Evolutionary conservation across 2,113 vertebrate species (phyloP).

Genomic region (Anolis carolinensis): DNA sequence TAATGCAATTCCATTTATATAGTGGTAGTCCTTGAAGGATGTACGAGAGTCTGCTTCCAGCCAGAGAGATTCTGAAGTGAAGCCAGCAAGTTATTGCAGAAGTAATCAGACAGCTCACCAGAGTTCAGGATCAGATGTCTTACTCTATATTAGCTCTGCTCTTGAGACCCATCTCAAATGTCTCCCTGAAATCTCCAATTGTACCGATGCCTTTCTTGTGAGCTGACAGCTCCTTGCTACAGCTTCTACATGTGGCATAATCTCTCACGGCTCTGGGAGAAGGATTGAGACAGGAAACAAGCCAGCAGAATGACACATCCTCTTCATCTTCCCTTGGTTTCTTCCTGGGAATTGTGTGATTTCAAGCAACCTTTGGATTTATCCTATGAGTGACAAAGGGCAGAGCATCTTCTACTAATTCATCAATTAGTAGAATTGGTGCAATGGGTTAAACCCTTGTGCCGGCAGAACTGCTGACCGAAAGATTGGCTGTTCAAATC

Average conservation of each 20-base stretch:
- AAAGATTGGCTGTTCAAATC: too few species aligned
- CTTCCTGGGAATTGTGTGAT: background rate
- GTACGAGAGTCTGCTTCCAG: slow-evolving; percentile 44
- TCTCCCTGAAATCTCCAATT: background rate
- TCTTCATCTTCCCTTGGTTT: background rate
- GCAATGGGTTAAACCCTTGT: too few species aligned
- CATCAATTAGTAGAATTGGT: too few species aligned
- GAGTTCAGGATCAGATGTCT: slow-evolving; percentile 47
- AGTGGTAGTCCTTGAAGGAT: slow-evolving; percentile 47
- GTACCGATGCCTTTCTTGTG: background rate
- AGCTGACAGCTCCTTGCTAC: slow-evolving; percentile 1
- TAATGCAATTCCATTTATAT: slow-evolving; percentile 59
- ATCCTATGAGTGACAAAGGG: background rate
- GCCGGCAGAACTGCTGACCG: too few species aligned
- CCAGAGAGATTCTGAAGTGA: slow-evolving; percentile 55
- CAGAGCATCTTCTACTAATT: background rate
- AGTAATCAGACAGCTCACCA: slow-evolving; percentile 41
- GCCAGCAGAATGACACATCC: background rate
- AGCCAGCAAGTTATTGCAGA: slow-evolving; percentile 48
- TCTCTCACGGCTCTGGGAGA: background rate
- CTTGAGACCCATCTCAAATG: slow-evolving; percentile 37
- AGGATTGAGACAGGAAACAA: background rate
- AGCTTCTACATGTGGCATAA: background rate
- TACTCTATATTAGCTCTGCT: slow-evolving; percentile 17
- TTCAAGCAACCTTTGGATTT: background rate